phyloP scores from a whole-genome alignment of 92 coral and sea anemone genomes.

The Porites rus region DNA sequence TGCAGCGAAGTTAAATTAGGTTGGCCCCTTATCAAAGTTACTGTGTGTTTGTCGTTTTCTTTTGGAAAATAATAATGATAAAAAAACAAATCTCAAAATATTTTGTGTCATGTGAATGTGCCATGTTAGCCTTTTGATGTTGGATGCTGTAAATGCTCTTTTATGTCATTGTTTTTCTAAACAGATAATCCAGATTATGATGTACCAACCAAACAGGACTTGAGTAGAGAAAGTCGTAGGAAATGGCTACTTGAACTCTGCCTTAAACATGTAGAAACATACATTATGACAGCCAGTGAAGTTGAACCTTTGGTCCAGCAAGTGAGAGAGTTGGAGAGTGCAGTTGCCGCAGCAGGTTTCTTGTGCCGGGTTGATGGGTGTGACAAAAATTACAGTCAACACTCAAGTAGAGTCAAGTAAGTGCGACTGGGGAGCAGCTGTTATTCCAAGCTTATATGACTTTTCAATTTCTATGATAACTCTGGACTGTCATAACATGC shows the following conservation, averaged over 20 bases:
- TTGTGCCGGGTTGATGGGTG: slow-evolving; percentile 39
- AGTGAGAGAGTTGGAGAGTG: slow-evolving; percentile 8
- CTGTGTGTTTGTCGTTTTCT: no score
- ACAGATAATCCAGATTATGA: no score
- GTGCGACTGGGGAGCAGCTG: no score
- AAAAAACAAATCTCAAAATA: no score
- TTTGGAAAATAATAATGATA: no score
- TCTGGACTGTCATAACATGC: background rate
- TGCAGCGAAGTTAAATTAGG: no score
- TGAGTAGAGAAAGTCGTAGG: background rate
- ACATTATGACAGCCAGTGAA: slow-evolving; percentile 30
- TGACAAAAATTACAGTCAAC: slow-evolving; percentile 27
- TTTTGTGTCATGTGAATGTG: no score
- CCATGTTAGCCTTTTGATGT: background rate
- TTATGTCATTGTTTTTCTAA: background rate
- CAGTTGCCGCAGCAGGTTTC: slow-evolving; percentile 15
- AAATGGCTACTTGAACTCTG: slow-evolving; percentile 52
- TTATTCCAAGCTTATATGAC: no score
- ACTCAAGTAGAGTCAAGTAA: background rate
- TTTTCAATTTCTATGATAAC: no score
- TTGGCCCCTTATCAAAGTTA: no score
- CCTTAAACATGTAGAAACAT: slow-evolving; percentile 39
- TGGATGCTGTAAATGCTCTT: slow-evolving; percentile 19
- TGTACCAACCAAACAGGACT: no score
- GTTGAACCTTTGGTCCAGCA: slow-evolving; percentile 48